Evolutionary conservation across 2,113 vertebrate species (phyloP), one percentile per base, ranked within the genome.

Genomic region (Apodemus speciosus): DNA sequence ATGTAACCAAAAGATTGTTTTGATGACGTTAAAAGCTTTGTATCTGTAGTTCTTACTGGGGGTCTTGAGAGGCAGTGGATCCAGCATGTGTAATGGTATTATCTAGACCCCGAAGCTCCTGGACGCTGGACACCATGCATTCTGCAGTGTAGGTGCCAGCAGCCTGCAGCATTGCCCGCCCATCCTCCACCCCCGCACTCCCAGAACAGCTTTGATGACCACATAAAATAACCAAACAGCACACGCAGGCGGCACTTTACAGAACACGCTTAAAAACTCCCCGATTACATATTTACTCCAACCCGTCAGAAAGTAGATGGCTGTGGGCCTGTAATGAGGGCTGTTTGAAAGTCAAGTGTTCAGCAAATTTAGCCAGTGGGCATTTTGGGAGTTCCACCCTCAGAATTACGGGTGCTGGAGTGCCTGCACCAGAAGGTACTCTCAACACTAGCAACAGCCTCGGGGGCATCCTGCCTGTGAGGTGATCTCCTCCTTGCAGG

Each of bases 231-330:
- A 90, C 71, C 95, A 71, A 96, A 88, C 90, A 96, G 89, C 92
- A 95, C 91, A 91, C 91, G 35, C 96, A 94, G 92, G 75, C 38
- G 0, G 96, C 85, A 72, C 92, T 93, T 96, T 94, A 92, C 85
- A 90, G 92, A 95, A 93, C 77, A 51, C 6, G 81, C 81, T 96
- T 97, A 96, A 96, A 96, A 95, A 96, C 94, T 97, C 97, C 97
- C 97, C 21, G 21, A 97, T 96, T 95, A 95, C 96, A 93, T 95
- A 96, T 97, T 96, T 97, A 93, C 96, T 95, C 68, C 68, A 79
- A 79, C 95, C 85, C 15, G 15, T 95, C 96, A 93, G 91, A 83
- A 95, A 95, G 91, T 62, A 58, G 91, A 89, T 43, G 92, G 58
- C 95, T 91, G 71, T 1, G 1, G 92, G 93, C 80, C 68, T 90